Base-by-base conservation (phyloP, 2,113 vertebrate genomes). In the Trinectes maculatus region DNA sequence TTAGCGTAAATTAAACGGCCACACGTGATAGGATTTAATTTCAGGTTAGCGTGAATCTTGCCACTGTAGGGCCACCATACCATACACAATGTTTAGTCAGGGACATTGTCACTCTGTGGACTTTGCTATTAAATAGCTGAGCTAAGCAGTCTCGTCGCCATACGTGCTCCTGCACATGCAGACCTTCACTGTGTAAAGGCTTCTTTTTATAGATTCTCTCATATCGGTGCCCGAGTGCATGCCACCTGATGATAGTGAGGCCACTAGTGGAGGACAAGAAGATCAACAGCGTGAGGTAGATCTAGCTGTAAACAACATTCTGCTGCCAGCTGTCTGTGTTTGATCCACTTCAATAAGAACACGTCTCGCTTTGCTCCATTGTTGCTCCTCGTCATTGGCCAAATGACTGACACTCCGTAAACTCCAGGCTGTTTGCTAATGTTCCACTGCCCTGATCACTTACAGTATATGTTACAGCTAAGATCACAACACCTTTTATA, bases 1-100 rank as follows among this genome's bases (percentile, higher is more conserved):
- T 87, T 73, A 82, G 61, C 3, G 48, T 64, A 72, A 86, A 79
- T 87, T 75, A 78, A 70, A 66, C 5, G 0, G 21, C 24, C 46
- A 26, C 74, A 82, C 51, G 60, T 85, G 85, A 85, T 15, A 6
- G 52, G 71, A 54, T 74, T 57, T 60, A 1, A 12, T 55, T 61
- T 61, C 47, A 46, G 51, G 44, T 64, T 78, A 18, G 56, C 13
- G 0, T 18, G 51, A 39, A 71, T 55, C 29, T 44, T n/a, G 6
- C 29, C 25, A 18, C 71, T 34, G n/a, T 18, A 13, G 31, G 19
- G 16, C 46, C 8, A 2, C 26, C 3, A 6, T 13, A 24, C 1
- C 1, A 0, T 36, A 36, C 3, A 4, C 28, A 16, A n/a, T 54
- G n/a, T 21, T 70, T 25, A 26, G 6, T 26, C 34, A 39, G 22